Evolutionary conservation across 2,113 vertebrate species (phyloP).

Genomic region (Phrynosoma platyrhinos): DNA sequence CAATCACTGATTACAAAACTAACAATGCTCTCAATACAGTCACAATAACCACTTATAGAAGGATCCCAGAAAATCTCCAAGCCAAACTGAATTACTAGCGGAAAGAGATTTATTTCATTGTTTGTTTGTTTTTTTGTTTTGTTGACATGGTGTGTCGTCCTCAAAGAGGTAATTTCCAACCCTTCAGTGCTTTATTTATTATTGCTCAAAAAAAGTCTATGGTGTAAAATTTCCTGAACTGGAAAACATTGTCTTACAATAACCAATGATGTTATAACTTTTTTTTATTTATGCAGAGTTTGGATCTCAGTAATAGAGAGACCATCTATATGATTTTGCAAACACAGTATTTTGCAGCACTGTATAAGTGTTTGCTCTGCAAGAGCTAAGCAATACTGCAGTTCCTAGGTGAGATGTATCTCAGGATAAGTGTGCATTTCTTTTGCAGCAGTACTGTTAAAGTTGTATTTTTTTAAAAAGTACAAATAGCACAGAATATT

Average conservation of each 20-base stretch:
- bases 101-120: neutral
- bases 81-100: neutral
- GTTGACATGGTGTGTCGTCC: neutral
- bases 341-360: neutral
- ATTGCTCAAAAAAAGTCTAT: conserved; percentile 29
- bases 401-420: conserved; percentile 49
- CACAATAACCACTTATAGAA: neutral
- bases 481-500: conserved; percentile 71
- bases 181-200: conserved; percentile 37
- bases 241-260: conserved; percentile 2
- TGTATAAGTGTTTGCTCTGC: conserved; percentile 4
- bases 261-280: conserved; percentile 16
- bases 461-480: conserved; percentile 73
- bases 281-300: neutral
- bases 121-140: no score
- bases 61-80: neutral
- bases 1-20: neutral
- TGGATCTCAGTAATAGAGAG: neutral
- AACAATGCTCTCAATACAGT: neutral
- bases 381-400: conserved; percentile 26
- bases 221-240: conserved; percentile 34
- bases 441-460: conserved; percentile 67
- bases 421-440: conserved; percentile 47
- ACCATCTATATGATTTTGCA: conserved; percentile 1
- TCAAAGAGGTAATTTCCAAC: conserved; percentile 16